Evolutionary conservation across 2,113 vertebrate genomes (phyloP), one percentile per base, ranked within the genome.

Genomic region (Cervus canadensis): DNA sequence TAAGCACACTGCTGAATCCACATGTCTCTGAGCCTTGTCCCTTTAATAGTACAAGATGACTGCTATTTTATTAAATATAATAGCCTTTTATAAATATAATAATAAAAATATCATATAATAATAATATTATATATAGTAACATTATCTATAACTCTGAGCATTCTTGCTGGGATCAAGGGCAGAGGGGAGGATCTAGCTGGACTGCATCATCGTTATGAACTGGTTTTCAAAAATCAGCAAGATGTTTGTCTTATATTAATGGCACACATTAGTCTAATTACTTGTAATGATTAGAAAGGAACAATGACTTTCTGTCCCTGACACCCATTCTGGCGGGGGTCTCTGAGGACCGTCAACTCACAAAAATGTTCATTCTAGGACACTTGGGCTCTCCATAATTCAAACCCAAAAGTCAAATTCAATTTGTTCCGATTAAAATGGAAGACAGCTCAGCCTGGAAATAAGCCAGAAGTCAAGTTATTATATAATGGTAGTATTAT

Each of bases 341-440:
- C 57, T 94, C 56, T 82, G n/a, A 97, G 78, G 36, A 36, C 13
- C 36, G 91, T 12, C 60, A 64, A n/a, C 19, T 94, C 56, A 90
- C 60, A 89, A 83, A 91, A 64, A 48, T 83, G 43, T 57, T 89
- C 45, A 36, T 30, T 16, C 16, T 54, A 91, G 40, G 28, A 92
- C 23, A 40, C 21, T 86, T 50, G 40, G 85, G 26, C 3, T 89
- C 10, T 50, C 84, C 12, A 17, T 48, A 92, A 85, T 88, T 90
- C 56, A 91, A 93, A 87, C 33, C 95, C 76, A 52, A 88, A 97
- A 94, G 62, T 95, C 67, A 82, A 79, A 71, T 71, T 85, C 90
- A 88, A 96, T 62, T 40, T 87, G 88, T 71, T 87, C 60, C 13
- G 2, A 36, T 82, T 83, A 92, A 91, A 88, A 95, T 45, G 11